A percentile compares a stretch with the other conserved stretches of the same genome.
Evolutionary conservation across 2,113 vertebrate genomes (phyloP).

Genomic region (Pachycephala philippinensis): DNA sequence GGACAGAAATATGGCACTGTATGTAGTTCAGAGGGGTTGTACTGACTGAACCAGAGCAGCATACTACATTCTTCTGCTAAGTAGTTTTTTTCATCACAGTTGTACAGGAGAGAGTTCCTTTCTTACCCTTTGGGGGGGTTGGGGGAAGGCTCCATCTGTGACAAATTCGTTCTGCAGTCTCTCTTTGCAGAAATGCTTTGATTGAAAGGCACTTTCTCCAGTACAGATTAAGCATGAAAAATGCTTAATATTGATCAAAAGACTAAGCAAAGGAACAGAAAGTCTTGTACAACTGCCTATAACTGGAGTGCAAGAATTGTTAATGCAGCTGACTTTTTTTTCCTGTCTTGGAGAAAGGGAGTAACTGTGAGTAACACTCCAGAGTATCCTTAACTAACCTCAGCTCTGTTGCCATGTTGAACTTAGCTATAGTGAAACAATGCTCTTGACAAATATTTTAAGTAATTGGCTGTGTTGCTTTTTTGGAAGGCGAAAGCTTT

Average conservation of each 20-base stretch:
- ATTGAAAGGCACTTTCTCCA: neutral
- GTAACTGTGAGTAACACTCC: neutral
- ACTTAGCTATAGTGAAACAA: conserved; percentile 31
- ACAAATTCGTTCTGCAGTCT: neutral
- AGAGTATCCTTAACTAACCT: conserved; percentile 42
- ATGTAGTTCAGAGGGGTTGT: neutral
- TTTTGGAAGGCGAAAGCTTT: conserved; percentile 26
- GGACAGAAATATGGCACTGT: neutral
- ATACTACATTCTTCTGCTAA: neutral
- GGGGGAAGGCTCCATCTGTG: neutral
- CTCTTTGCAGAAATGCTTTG: neutral
- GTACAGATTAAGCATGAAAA: neutral
- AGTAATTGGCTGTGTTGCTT: conserved; percentile 3
- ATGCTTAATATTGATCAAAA: neutral
- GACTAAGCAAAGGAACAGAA: neutral
- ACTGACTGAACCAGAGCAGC: neutral
- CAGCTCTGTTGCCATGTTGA: conserved; percentile 35
- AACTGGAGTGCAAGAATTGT: neutral
- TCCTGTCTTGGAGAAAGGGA: neutral
- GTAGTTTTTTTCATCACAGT: neutral
- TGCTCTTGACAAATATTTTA: conserved; percentile 25
- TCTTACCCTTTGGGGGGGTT: neutral
- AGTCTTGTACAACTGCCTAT: neutral
- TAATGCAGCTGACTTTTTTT: neutral
- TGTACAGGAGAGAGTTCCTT: neutral